These are phyloP conservation scores for Sycophila texana DNA, from an alignment of 2,888 invertebrate genomes.

Conservation along the genomic window DNA sequence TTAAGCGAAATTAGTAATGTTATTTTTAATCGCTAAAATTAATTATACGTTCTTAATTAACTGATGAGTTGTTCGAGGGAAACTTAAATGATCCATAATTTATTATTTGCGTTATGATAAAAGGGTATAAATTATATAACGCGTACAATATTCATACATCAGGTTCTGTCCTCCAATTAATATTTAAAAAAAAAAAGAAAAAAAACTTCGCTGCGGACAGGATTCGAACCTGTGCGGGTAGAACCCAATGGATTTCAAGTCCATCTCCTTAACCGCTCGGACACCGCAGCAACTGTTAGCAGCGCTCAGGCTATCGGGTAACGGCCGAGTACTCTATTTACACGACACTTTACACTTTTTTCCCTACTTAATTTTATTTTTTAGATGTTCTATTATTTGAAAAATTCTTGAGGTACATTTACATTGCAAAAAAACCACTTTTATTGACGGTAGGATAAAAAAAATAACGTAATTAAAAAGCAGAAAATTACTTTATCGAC, in stretches of 20 bases:
- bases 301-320: background rate
- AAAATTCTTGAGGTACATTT: no score
- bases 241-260: conserved; percentile 75
- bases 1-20: no score
- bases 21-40: no score
- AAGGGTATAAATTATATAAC: background rate
- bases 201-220: conserved; percentile 74
- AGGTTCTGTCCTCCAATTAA: background rate
- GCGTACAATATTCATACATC: no score
- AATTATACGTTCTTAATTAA: no score
- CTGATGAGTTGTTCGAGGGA: background rate
- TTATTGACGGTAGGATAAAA: background rate
- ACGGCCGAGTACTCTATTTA: background rate
- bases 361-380: background rate
- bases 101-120: background rate
- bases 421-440: no score
- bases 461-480: background rate
- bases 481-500: background rate
- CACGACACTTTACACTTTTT: background rate
- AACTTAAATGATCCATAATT: background rate
- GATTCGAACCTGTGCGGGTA: conserved; percentile 76
- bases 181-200: conserved; percentile 54
- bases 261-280: conserved; percentile 76
- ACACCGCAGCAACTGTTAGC: conserved; percentile 71
- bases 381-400: background rate